Evolutionary conservation across 2,888 invertebrate species (phyloP), one percentile per base, ranked within the genome.

Genomic region (Catonia carolina): DNA sequence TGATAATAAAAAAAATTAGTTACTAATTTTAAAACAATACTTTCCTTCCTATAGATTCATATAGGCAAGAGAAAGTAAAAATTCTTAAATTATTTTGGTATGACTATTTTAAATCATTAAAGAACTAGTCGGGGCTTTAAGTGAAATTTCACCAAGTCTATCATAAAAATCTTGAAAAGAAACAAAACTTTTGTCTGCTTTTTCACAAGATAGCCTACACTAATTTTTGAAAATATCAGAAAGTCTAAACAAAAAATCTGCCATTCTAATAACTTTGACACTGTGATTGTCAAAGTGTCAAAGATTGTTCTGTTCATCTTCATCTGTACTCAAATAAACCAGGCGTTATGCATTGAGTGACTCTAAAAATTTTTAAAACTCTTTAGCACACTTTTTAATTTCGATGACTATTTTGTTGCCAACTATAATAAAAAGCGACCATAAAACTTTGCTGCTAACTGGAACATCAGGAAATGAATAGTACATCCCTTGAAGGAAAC

Each of bases 201-300:
- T 15, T 6, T 36, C 18, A 17, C 5, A 8, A 36, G 3, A n/a
- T n/a, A n/a, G n/a, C n/a, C 5, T 18, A 36, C 17, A 36, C 35
- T 17, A 36, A 8, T 35, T 18, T 18, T 50, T 23, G 50, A 17
- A 18, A 17, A 50, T 2, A 50, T 36, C 10, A 50, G 20, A 36
- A 45, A 45, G 20, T 22, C 53, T 31, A 18, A 53, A 53, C 20
- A 53, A 31, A 17, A 23, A 42, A 53, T 53, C 53, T n/a, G 31
- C 31, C 17, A 53, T 22, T 41, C 42, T 42, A 31, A 53, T 53
- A 20, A 53, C 42, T 42, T 41, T 23, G 17, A 53, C 42, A n/a
- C 22, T 12, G 12, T 53, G 41, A 20, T 42, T 42, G 41, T 41
- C 23, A 10, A n/a, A n/a, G n/a, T n/a, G n/a, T n/a, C n/a, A n/a